Evolutionary conservation across 2,888 invertebrate genomes (phyloP), one percentile per base, ranked within the genome.

Genomic region (Lutraria lutraria): DNA sequence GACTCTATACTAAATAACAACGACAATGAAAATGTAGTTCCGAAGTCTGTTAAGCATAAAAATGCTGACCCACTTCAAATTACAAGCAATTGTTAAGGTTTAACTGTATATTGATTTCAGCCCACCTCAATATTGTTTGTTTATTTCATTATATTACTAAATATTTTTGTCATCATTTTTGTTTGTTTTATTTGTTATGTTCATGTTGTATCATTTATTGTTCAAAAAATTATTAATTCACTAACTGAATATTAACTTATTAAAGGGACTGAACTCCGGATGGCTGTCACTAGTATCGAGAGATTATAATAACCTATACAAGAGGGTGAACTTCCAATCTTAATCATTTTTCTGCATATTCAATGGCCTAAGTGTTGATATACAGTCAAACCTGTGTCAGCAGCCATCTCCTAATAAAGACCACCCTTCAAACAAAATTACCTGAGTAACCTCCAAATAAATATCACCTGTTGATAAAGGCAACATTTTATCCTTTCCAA

Each of bases 11-110:
- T n/a, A 52, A 21, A 1, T 25, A 56, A 53, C 3, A 83, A 88
- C 83, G 87, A 79, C 21, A 88, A 88, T 83, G 87, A 88, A 56
- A 88, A 88, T 68, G 56, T 88, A 31, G 31, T 76, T 80, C n/a
- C 43, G 25, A 88, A 83, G 76, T 76, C 79, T 53, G 82, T 54
- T 72, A 83, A 80, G 60, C 79, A 85, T 54, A 79, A 85, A 80
- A 29, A 54, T 83, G 34, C n/a, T n/a, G 68, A 60, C 13, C 13
- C 34, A 10, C 25, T 13, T 52, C 76, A 53, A 53, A 21, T 52
- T 19, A 76, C 84, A 29, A 76, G 29, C 31, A 54, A 76, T 76
- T 76, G 53, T 54, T 3, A 53, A 21, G 76, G 76, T 72, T 76
- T 31, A 21, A 34, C 53, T 54, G 43, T 53, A 29, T 76, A 53